Conservation (phyloP, 2,888 invertebrate species). For the Heliconius aoede region DNA sequence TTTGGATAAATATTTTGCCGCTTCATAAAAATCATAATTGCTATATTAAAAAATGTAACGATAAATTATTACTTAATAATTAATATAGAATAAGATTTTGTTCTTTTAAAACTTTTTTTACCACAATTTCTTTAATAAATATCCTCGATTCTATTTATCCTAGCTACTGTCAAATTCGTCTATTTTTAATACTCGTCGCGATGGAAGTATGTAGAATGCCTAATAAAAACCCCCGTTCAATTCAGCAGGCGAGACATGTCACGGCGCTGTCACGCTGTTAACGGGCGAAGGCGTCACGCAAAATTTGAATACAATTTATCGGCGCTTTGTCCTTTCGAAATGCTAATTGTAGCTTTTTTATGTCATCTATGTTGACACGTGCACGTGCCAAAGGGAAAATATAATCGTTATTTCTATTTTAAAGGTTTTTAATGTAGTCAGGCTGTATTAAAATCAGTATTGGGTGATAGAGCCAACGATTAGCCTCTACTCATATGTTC, state of each 20-base stretch:
- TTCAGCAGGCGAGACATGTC: conserved; percentile 62
- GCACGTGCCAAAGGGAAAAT: conserved; percentile 16
- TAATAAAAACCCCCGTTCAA: conserved; percentile 56
- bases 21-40: no score
- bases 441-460: background rate
- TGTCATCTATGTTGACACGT: conserved; percentile 43
- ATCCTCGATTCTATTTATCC: background rate
- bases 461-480: background rate
- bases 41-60: no score
- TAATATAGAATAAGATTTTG: no score
- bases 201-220: conserved; percentile 39
- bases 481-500: no score
- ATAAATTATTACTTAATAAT: no score
- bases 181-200: background rate
- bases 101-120: background rate
- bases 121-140: background rate
- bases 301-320: conserved; percentile 73
- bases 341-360: conserved; percentile 53
- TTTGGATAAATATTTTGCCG: no score
- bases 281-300: conserved; percentile 65
- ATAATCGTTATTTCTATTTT: conserved; percentile 4
- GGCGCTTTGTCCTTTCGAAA: conserved; percentile 54
- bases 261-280: conserved; percentile 65
- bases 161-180: background rate
- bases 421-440: background rate